Conservation (phyloP, 2,113 vertebrate species). For the Apteryx owenii region DNA sequence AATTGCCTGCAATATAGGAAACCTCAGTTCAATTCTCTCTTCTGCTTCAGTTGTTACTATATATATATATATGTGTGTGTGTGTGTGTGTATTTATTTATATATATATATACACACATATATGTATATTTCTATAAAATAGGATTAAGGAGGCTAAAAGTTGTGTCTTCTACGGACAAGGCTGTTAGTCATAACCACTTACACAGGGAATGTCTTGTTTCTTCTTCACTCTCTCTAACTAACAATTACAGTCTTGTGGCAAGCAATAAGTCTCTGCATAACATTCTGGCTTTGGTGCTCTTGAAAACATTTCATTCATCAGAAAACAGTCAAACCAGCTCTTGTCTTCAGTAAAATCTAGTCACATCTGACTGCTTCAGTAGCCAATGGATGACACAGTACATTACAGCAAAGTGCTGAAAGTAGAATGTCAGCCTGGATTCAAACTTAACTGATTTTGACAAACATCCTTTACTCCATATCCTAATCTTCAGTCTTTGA, state of each 20-base stretch:
- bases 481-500: background rate
- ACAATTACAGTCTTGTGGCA: background rate
- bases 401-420: background rate
- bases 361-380: background rate
- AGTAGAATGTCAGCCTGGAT: background rate
- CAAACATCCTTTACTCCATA: background rate
- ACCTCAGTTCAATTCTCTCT: background rate
- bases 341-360: background rate
- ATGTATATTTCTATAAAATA: background rate
- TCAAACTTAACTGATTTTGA: background rate
- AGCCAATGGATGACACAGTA: background rate
- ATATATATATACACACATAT: background rate
- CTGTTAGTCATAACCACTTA: background rate
- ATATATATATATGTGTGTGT: background rate
- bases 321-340: background rate
- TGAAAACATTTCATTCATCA: background rate
- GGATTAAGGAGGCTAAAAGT: background rate
- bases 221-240: accelerated
- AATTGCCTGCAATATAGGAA: background rate
- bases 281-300: background rate
- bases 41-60: background rate
- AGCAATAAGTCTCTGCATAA: background rate
- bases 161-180: background rate
- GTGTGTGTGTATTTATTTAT: background rate
- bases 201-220: accelerated